Percentiles rank a stretch among this genome's conserved stretches.
phyloP scores from a whole-genome alignment of 2,113 vertebrate genomes.

The Solenodon paradoxus region DNA sequence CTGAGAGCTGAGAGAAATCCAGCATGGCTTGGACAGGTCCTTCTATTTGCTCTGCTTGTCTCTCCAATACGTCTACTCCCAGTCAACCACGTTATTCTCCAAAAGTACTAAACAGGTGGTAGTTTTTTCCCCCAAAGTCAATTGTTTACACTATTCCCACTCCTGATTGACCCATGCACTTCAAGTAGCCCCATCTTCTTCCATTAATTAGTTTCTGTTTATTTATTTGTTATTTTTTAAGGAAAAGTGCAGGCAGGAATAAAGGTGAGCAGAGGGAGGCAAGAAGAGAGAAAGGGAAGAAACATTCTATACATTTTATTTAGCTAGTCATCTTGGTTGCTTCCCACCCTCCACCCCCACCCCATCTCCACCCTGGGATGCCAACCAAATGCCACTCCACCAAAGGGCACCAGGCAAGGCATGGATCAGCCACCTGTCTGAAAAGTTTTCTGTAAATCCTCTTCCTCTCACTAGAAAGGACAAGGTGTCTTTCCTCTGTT shows the following conservation, averaged over 20 bases:
- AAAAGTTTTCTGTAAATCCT: neutral
- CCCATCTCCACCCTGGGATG: no score
- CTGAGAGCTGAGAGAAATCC: neutral
- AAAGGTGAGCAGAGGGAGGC: no score
- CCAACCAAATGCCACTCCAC: no score
- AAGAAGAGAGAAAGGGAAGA: no score
- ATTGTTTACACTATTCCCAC: neutral
- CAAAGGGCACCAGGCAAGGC: no score
- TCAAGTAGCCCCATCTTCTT: neutral
- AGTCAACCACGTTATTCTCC: neutral
- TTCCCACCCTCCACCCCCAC: no score
- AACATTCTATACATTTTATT: no score
- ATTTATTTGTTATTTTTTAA: no score
- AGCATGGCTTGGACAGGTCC: neutral
- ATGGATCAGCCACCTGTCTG: neutral
- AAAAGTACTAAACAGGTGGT: neutral
- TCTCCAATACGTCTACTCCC: fast-evolving
- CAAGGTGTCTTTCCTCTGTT: neutral
- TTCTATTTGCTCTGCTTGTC: fast-evolving
- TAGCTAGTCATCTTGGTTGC: no score
- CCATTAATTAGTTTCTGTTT: neutral
- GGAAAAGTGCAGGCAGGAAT: no score
- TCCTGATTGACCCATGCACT: neutral
- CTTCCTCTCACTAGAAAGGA: neutral
- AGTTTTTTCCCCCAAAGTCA: no score